Conservation (phyloP, 1,140 invertebrate species). For the Brachionus paranguensis region DNA sequence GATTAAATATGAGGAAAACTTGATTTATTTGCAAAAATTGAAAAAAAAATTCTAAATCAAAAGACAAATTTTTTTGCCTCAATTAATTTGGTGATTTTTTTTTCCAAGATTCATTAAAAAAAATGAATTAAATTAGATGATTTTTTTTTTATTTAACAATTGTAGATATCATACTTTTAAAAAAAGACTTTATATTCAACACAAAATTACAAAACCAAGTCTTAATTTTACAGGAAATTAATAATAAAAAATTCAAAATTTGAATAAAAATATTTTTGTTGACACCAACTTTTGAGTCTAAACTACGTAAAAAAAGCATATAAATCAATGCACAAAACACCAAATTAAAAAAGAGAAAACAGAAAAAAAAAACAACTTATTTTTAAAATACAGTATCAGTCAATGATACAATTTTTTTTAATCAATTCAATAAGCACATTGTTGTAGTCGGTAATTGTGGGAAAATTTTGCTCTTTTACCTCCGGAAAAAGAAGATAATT, state of each 20-base stretch:
- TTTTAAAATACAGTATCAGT: not conserved
- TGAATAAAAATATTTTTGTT: not conserved
- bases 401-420: constrained; percentile 37
- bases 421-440: constrained; percentile 7
- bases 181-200: not conserved
- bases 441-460: not conserved
- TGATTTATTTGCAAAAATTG: too few species aligned
- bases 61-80: too few species aligned
- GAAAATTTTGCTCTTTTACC: constrained; percentile 7
- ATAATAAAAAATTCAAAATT: not conserved
- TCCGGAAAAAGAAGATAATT: constrained; percentile 34
- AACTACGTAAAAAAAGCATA: not conserved
- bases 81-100: too few species aligned
- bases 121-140: not conserved
- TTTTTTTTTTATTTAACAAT: not conserved
- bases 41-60: too few species aligned
- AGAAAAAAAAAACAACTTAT: not conserved
- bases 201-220: not conserved
- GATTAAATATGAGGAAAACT: too few species aligned
- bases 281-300: not conserved
- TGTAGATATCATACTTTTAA: not conserved
- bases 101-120: not conserved
- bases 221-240: not conserved
- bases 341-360: not conserved
- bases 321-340: not conserved